These are phyloP conservation scores for Lycorma delicatula DNA, from an alignment of 1,140 invertebrate genomes.

Conservation along the genomic window DNA sequence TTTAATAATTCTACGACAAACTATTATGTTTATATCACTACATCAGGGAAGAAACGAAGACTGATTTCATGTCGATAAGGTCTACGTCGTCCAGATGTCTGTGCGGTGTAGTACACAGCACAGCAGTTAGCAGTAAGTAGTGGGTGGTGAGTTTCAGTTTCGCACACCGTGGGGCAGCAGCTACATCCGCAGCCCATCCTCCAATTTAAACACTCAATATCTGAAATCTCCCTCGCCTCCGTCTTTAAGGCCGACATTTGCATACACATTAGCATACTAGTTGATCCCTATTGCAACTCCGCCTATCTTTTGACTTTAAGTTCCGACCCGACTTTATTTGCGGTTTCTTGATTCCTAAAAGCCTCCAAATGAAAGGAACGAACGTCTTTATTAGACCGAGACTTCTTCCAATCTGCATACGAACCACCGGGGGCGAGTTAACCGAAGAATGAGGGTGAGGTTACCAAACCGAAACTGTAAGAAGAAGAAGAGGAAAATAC, in stretches of 20 bases:
- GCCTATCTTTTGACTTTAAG: not conserved
- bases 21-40: too few species aligned
- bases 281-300: not conserved
- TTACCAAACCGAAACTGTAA: too few species aligned
- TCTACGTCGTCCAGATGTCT: too few species aligned
- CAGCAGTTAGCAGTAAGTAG: too few species aligned
- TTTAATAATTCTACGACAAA: too few species aligned
- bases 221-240: not conserved
- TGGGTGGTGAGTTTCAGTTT: too few species aligned
- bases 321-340: conserved; percentile 1
- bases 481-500: too few species aligned
- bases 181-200: not conserved
- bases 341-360: not conserved
- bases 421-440: not conserved
- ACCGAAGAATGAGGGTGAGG: too few species aligned
- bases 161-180: not conserved
- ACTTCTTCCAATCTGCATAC: conserved; percentile 4
- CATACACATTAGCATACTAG: conserved; percentile 3
- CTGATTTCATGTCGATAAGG: too few species aligned
- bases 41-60: too few species aligned
- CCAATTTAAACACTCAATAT: conserved; percentile 6
- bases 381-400: not conserved
- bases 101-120: too few species aligned
- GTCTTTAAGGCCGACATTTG: not conserved
- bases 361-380: conserved; percentile 4